Conservation (phyloP, 2,113 vertebrate species). For the Dipodomys stephensi region DNA sequence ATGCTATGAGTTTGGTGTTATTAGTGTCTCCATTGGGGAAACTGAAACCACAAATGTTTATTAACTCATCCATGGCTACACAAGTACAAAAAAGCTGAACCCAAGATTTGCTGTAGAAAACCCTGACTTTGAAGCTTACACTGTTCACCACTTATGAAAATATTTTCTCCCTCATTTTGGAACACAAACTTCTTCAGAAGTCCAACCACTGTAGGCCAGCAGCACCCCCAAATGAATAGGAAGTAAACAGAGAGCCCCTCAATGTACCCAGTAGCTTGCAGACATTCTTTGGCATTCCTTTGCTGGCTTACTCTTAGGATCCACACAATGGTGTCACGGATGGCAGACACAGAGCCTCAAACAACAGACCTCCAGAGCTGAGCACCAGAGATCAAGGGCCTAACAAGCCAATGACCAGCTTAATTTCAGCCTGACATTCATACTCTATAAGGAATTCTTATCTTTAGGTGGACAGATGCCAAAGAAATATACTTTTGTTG, state of each 20-base stretch:
- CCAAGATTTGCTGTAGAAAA: not conserved
- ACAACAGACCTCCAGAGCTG: accelerated
- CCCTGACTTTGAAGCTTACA: not conserved
- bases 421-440: not conserved
- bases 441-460: not conserved
- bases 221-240: not conserved
- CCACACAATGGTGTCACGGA: not conserved
- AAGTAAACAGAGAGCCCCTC: not conserved
- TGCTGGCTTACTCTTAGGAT: not conserved
- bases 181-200: not conserved
- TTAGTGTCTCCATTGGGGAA: not conserved
- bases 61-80: not conserved
- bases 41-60: not conserved
- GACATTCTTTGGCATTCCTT: not conserved
- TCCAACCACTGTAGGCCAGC: not conserved
- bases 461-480: not conserved
- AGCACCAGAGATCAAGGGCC: not conserved
- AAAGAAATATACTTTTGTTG: not conserved
- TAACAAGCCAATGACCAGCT: not conserved
- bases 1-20: not conserved
- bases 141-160: not conserved
- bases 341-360: not conserved
- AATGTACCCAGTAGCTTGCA: not conserved
- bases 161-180: not conserved
- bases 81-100: not conserved